Conservation (phyloP, 2,113 vertebrate genomes). For the Myotis davidii region DNA sequence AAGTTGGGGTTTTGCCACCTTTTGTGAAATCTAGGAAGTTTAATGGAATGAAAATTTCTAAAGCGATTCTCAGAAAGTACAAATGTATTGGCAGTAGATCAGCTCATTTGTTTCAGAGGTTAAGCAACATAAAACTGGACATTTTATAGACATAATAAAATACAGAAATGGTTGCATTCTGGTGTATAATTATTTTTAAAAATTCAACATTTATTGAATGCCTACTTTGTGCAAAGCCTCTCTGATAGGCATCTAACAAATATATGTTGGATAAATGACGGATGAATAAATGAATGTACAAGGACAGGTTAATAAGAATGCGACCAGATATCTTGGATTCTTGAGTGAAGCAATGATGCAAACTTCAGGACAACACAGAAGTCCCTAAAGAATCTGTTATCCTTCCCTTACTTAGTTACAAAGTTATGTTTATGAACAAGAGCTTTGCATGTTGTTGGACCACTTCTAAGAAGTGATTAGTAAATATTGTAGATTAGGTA, state of each 20-base stretch:
- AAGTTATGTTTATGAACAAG: conserved; percentile 32
- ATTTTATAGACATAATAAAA: background rate
- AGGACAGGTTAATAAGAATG: background rate
- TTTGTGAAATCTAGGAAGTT: conserved; percentile 1
- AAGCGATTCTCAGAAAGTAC: background rate
- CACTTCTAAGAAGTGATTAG: background rate
- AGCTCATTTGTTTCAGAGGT: conserved; percentile 8
- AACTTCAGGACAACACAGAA: background rate
- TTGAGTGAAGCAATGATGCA: conserved; percentile 31
- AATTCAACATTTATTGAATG: conserved; percentile 18
- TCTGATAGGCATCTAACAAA: background rate
- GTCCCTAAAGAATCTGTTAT: background rate
- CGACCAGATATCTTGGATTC: conserved; percentile 9
- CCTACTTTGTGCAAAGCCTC: background rate
- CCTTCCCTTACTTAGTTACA: background rate
- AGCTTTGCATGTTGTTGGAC: conserved; percentile 13
- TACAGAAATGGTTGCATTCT: background rate
- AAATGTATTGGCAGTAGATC: background rate
- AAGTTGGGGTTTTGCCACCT: background rate
- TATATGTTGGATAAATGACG: conserved; percentile 40
- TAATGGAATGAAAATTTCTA: conserved; percentile 5
- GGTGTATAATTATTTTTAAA: background rate
- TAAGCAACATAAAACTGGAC: conserved; percentile 31
- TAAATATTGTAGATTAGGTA: background rate
- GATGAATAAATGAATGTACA: background rate